Evolutionary conservation across 2,797 vertebrate species (phyloP), one percentile per base, ranked within the genome.

Genomic region (Fistularia commersonii): DNA sequence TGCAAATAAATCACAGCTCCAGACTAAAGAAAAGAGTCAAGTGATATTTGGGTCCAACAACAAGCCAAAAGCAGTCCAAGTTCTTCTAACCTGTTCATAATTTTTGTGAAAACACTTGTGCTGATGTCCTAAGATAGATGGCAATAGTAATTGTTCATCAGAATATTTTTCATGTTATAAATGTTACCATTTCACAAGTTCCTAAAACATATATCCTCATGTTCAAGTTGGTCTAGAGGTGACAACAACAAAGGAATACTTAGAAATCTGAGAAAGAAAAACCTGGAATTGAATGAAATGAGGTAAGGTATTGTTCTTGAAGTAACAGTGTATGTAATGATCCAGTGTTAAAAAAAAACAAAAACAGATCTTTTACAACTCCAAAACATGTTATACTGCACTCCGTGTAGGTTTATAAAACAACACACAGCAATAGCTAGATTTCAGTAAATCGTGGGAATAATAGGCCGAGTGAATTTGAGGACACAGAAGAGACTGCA

Each of bases 111-210:
- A 42, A 48, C 47, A 67, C 14, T 13, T 64, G 51, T 45, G 47
- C 41, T 3, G 9, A 45, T 43, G 56, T 62, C 73, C 66, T 5
- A 45, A 61, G 66, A 66, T 60, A 43, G 50, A 37, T 42, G 32
- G 44, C 44, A 51, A 60, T 46, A 68, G 65, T 69, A 61, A 61
- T 73, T 64, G 56, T 69, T 67, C 49, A 71, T 64, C 58, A 64
- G 44, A 54, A 64, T 64, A 60, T 46, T 51, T 61, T 41, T 45
- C 53, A 64, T 48, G 47, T 55, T 49, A 38, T 40, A 54, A 53
- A 34, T 61, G 67, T 65, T 58, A 34, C 48, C 52, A 50, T 76
- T 67, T 36, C 42, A 37, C 31, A 41, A 50, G 15, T 15, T 55
- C 34, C 47, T 69, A 40, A 61, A 72, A 69, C 51, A 55, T 59